Evolutionary conservation across 2,888 invertebrate species (phyloP).

Genomic region (Emmelina monodactyla): DNA sequence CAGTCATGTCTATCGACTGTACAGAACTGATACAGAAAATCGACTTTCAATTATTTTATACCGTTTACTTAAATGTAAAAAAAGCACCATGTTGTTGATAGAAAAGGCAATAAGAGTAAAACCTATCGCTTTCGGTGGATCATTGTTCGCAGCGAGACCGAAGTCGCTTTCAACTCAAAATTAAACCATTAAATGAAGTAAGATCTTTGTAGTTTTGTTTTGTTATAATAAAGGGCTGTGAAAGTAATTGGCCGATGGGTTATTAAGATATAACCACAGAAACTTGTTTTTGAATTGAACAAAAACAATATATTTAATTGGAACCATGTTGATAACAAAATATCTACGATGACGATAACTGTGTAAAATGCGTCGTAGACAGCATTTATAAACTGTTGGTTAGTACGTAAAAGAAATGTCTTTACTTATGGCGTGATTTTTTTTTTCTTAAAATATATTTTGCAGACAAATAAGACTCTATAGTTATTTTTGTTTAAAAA

Average conservation of each 20-base stretch:
- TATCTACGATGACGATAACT: too few species aligned
- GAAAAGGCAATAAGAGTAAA: constrained; percentile 37
- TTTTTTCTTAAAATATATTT: too few species aligned
- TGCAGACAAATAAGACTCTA: too few species aligned
- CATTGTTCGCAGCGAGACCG: constrained; percentile 32
- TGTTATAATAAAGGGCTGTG: not conserved
- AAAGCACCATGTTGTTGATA: constrained; percentile 22
- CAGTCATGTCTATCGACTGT: constrained; percentile 20
- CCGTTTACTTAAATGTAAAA: constrained; percentile 30
- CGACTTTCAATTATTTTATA: constrained; percentile 46
- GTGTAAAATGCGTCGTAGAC: too few species aligned
- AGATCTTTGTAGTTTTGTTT: constrained; percentile 12
- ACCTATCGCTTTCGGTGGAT: constrained; percentile 22
- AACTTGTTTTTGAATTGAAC: too few species aligned
- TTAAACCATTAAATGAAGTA: constrained; percentile 7
- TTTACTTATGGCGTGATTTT: too few species aligned
- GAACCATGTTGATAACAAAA: too few species aligned
- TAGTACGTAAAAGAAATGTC: too few species aligned
- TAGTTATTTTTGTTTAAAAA: too few species aligned
- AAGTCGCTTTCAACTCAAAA: constrained; percentile 29
- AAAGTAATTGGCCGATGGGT: constrained; percentile 23
- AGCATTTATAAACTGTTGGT: too few species aligned
- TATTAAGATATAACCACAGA: too few species aligned
- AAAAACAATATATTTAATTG: too few species aligned
- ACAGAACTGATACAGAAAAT: constrained; percentile 34